Evolutionary conservation across 2,888 invertebrate genomes (phyloP).

Genomic region (Limnephilus rhombicus): DNA sequence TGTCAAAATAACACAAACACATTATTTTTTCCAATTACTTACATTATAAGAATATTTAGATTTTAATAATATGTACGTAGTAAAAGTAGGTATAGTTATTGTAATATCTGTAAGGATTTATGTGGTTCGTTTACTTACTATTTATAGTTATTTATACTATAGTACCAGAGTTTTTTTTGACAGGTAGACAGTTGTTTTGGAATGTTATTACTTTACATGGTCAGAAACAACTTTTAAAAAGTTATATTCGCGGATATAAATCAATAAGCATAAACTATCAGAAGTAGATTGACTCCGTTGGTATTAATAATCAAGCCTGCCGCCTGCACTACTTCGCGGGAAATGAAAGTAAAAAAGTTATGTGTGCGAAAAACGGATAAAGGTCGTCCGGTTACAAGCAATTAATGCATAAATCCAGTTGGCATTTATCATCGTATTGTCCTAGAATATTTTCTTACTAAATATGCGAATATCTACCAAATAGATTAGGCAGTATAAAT

Average conservation of each 20-base stretch:
- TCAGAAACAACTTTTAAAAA: not conserved
- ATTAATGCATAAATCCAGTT: not conserved
- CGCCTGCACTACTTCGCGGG: constrained; percentile 7
- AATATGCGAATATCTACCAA: not conserved
- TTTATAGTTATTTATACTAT: not conserved
- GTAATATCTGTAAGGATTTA: not conserved
- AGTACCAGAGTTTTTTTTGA: not conserved
- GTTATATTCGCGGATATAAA: not conserved
- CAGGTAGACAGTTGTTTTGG: not conserved
- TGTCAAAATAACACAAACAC: not conserved
- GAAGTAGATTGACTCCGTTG: not conserved
- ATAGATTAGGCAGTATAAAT: constrained; percentile 40
- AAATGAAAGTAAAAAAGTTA: constrained; percentile 30
- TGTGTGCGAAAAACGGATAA: constrained; percentile 22
- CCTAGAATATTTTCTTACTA: constrained; percentile 24
- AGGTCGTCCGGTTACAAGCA: constrained; percentile 10
- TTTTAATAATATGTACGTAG: not conserved
- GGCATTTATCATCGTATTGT: not conserved
- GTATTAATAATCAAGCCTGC: not conserved
- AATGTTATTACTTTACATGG: not conserved
- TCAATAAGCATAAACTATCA: not conserved
- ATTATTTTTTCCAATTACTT: not conserved
- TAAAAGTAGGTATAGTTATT: not conserved
- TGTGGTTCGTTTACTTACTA: not conserved
- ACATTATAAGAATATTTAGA: not conserved